Conservation (phyloP, 2,888 invertebrate species). For the Drosophila nr. medialis region DNA sequence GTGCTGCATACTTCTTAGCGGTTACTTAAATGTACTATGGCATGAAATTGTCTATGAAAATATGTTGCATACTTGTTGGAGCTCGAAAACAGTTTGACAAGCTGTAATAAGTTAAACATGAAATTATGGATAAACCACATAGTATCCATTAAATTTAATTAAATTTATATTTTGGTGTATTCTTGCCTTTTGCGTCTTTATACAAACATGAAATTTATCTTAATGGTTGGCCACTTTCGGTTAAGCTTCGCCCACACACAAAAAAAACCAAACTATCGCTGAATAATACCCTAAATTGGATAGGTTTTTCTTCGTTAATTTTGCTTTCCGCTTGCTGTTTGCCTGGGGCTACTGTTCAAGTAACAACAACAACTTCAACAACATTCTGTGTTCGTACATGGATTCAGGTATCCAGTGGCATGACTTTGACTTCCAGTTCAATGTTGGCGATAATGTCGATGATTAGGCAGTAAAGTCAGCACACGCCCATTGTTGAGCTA, state of each 20-base stretch:
- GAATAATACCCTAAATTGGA: constrained; percentile 44
- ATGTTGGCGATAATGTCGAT: constrained; percentile 74
- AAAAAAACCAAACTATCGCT: constrained; percentile 14
- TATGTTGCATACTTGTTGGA: constrained; percentile 12
- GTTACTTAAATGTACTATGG: fast-evolving
- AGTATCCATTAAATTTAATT: neutral
- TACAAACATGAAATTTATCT: constrained; percentile 15
- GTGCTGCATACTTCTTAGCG: constrained; percentile 25
- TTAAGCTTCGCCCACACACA: constrained; percentile 40
- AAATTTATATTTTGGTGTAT: neutral
- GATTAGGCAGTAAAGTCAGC: constrained; percentile 67
- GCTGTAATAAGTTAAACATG: neutral
- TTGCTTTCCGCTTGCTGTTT: neutral
- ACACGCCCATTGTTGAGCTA: constrained; percentile 64
- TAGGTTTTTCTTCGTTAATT: constrained; percentile 12
- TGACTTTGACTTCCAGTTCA: constrained; percentile 70
- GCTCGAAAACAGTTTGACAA: neutral
- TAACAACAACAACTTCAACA: constrained; percentile 12
- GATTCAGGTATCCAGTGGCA: constrained; percentile 44
- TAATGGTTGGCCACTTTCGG: constrained; percentile 11
- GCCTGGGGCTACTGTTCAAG: constrained; percentile 57
- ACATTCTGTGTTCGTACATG: constrained; percentile 2
- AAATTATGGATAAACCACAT: too few species aligned
- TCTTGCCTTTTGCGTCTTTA: neutral
- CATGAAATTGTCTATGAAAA: fast-evolving